Conservation (phyloP, 2,113 vertebrate species). For the Pseudorectes ferrugineus region DNA sequence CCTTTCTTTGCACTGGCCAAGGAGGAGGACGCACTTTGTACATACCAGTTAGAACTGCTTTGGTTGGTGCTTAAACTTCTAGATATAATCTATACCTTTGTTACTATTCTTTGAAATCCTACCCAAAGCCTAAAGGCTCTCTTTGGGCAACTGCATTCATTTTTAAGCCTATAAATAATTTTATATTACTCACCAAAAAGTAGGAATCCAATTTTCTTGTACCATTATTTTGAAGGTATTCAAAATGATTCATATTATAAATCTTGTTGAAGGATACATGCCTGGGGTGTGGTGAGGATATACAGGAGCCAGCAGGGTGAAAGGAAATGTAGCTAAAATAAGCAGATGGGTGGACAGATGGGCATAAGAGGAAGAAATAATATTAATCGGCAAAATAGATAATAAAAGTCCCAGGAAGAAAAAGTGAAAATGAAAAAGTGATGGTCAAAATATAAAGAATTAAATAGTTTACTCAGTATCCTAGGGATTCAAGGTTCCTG, state of each 20-base stretch:
- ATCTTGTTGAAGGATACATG: conserved; percentile 48
- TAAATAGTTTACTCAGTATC: not conserved
- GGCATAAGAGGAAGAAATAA: not conserved
- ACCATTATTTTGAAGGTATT: conserved; percentile 2
- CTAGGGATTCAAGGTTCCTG: not conserved
- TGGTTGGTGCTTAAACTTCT: not conserved
- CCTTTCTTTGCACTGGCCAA: not conserved
- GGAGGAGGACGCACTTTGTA: not conserved
- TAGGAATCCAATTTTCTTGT: conserved; percentile 21
- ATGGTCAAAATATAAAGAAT: not conserved
- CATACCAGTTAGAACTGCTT: not conserved
- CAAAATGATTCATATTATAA: conserved; percentile 5
- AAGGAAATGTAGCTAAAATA: conserved; percentile 30
- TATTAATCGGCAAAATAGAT: not conserved
- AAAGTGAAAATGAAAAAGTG: not conserved
- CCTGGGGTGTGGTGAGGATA: not conserved
- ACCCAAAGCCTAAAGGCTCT: not conserved
- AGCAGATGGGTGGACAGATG: conserved; percentile 33
- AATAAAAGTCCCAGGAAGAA: not conserved
- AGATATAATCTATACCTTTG: not conserved
- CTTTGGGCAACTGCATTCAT: not conserved
- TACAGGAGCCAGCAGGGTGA: not conserved
- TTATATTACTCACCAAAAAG: conserved; percentile 6
- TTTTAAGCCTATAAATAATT: conserved; percentile 32
- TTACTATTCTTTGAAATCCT: conserved; percentile 4